These are phyloP conservation scores for Elaphurus davidianus DNA, from an alignment of 2,113 vertebrate species.

Conservation along the genomic window DNA sequence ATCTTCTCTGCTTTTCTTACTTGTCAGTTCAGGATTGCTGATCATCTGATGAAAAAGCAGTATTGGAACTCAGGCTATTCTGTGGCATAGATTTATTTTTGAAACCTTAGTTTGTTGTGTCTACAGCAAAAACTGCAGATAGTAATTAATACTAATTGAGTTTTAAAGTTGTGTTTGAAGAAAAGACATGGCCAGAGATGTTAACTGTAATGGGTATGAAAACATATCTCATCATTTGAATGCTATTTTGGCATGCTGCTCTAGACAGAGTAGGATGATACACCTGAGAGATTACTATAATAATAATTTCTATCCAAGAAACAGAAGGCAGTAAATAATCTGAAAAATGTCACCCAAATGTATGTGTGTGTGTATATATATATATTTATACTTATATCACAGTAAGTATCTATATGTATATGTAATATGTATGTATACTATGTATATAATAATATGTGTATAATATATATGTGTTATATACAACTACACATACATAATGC, in stretches of 20 bases:
- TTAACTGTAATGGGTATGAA: background rate
- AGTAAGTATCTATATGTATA: background rate
- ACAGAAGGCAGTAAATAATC: background rate
- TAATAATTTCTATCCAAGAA: background rate
- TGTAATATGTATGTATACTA: background rate
- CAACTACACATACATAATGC: background rate
- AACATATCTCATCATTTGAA: background rate
- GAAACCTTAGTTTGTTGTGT: background rate
- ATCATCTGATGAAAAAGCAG: background rate
- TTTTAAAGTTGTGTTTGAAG: background rate
- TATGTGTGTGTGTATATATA: background rate
- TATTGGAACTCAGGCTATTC: background rate
- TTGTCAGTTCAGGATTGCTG: background rate
- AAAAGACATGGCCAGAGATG: background rate
- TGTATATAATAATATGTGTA: background rate
- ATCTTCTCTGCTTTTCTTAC: constrained; percentile 39
- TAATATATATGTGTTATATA: background rate
- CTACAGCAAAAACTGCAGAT: background rate
- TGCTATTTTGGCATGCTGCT: background rate
- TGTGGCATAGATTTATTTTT: background rate
- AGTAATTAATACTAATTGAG: background rate
- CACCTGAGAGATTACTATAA: background rate
- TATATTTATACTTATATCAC: background rate
- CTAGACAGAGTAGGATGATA: background rate
- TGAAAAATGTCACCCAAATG: background rate